Conservation (phyloP, 2,113 vertebrate species). For the Paramormyrops kingsleyae region DNA sequence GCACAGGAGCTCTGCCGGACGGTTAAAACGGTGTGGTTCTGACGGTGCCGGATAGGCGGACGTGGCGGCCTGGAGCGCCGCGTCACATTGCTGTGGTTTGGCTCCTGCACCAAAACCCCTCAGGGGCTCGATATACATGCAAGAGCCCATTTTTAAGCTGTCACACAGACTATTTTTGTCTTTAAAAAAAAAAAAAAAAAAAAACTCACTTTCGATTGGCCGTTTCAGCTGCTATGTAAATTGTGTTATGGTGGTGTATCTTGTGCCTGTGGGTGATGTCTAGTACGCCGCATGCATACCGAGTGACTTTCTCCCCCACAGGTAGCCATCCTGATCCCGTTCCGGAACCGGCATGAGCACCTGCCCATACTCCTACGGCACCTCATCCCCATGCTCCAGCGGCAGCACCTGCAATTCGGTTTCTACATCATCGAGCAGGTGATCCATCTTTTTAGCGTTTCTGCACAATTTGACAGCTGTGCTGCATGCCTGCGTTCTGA, state of each 20-base stretch:
- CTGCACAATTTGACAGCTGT: not conserved
- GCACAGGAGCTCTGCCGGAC: not conserved
- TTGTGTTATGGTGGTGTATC: not conserved
- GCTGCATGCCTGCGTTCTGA: not conserved
- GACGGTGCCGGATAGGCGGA: not conserved
- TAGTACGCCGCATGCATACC: not conserved
- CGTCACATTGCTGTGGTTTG: not conserved
- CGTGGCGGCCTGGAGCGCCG: not conserved
- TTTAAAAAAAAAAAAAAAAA: too few species aligned
- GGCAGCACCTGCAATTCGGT: slow-evolving; percentile 83
- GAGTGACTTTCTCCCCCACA: slow-evolving; percentile 34
- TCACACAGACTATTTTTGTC: not conserved
- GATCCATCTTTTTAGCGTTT: not conserved
- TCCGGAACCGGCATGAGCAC: slow-evolving; percentile 91
- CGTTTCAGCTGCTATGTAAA: not conserved
- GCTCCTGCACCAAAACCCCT: not conserved
- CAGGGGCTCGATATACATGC: not conserved
- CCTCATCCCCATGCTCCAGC: slow-evolving; percentile 87
- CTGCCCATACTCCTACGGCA: slow-evolving; percentile 87
- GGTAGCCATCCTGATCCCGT: slow-evolving; percentile 94
- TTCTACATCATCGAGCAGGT: slow-evolving; percentile 92
- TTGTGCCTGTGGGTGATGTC: not conserved
- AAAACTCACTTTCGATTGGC: not conserved
- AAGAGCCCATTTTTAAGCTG: not conserved
- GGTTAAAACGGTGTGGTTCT: not conserved